Evolutionary conservation across 1,140 invertebrate genomes (phyloP), one percentile per base, ranked within the genome.

Genomic region (Euura saliciscinereae): DNA sequence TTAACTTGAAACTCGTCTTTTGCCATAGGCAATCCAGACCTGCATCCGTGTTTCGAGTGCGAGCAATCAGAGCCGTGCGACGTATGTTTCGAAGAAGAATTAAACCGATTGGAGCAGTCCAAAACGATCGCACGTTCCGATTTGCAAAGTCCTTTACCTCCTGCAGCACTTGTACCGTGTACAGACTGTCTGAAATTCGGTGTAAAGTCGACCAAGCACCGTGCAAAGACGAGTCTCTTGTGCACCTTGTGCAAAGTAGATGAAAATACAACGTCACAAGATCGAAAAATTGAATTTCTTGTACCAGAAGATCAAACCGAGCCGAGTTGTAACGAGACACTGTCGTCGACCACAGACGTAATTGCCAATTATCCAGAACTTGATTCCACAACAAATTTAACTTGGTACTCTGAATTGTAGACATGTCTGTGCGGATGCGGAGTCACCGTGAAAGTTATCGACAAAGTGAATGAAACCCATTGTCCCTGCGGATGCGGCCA

Each of bases 401-500:
- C 10, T 59, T 59, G 51, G 3, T n/a, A 59, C 10, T 3, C 51
- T n/a, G 5, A 11, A 59, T 59, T 59, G 10, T 59, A 59, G 10
- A 0, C 51, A n/a, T 59, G 51, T n/a, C 51, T 59, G 8, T 59
- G 51, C 51, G 51, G 51, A 59, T 59, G 51, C 13, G 51, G 13
- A 8, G 51, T 5, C 3, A n/a, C 10, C 13, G 51, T 4, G 51
- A 59, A 59, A 3, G 5, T 4, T 59, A 8, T 11, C 13, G 8
- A 6, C 2, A 6, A 8, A n/a, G 13, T 6, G 2, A 59, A 59
- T 11, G 65, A 45, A 42, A 13, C 42, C 42, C 8, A 28, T 70
- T 72, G 73, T 73, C 64, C 75, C 67, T 76, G 75, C 45, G 70
- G 64, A 42, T 71, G 70, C 65, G 28, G 4, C 43, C 8, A 67